Percentiles rank a stretch among this genome's conserved stretches.
These are phyloP conservation scores for Caretta caretta DNA, from an alignment of 2,113 vertebrate species.

Conservation along the genomic window DNA sequence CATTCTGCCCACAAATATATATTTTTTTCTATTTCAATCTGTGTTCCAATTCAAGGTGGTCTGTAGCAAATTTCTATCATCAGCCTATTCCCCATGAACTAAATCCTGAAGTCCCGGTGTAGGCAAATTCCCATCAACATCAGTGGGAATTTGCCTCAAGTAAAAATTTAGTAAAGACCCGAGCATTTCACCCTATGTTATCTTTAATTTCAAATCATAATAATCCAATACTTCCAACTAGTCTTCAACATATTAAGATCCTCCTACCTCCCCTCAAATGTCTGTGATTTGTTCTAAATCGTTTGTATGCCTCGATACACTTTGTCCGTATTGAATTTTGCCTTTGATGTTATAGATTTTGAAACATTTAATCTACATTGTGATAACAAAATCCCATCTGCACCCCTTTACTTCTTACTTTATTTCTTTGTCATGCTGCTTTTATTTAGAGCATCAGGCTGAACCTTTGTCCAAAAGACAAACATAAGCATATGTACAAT, in stretches of 20 bases:
- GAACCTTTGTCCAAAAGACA: constrained; percentile 26
- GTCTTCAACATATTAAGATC: background rate
- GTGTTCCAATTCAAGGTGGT: background rate
- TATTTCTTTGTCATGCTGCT: constrained; percentile 15
- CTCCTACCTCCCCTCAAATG: background rate
- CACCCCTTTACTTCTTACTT: background rate
- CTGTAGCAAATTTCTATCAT: background rate
- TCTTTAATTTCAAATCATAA: constrained; percentile 35
- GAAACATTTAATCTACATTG: background rate
- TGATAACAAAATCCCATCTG: constrained; percentile 21
- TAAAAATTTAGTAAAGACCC: background rate
- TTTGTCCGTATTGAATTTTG: background rate
- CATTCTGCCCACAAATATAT: fast-evolving
- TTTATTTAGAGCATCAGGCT: constrained; percentile 44
- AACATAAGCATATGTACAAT: background rate
- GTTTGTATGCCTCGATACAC: background rate
- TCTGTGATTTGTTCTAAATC: background rate
- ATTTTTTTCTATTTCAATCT: background rate
- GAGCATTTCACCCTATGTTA: background rate
- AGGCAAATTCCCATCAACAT: background rate
- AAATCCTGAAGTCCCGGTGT: background rate
- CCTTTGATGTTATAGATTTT: constrained; percentile 4
- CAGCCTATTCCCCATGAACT: background rate
- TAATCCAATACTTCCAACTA: background rate
- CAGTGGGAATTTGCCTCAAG: background rate